Percentiles rank a stretch among this genome's conserved stretches.
phyloP scores from a whole-genome alignment of 2,797 vertebrate species.

The Chelidonichthys spinosus region DNA sequence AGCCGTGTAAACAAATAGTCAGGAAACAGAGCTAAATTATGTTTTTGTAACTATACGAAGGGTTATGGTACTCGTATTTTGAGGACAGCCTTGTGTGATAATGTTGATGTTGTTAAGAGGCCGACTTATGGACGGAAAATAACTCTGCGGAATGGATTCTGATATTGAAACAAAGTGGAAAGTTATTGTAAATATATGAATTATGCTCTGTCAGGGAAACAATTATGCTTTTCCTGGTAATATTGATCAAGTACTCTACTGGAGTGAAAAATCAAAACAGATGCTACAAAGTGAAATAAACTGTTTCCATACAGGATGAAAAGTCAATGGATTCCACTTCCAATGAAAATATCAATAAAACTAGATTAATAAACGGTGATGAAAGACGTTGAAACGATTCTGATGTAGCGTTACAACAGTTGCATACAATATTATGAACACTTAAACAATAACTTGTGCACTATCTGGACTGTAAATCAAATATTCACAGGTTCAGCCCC shows the following conservation, averaged over 20 bases:
- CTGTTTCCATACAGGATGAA: background rate
- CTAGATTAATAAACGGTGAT: background rate
- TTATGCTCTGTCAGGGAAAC: background rate
- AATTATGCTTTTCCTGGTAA: constrained; percentile 7
- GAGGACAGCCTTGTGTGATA: background rate
- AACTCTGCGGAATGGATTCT: constrained; percentile 15
- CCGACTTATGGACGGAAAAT: constrained; percentile 1
- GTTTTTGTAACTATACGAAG: background rate
- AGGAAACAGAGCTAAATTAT: background rate
- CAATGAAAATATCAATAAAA: constrained; percentile 19
- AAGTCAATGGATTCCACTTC: constrained; percentile 13
- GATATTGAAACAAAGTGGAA: background rate
- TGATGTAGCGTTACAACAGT: background rate
- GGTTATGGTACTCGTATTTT: background rate
- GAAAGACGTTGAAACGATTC: background rate
- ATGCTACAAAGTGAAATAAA: constrained; percentile 21
- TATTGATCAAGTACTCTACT: constrained; percentile 3
- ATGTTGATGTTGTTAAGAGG: background rate
- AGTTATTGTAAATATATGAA: background rate
- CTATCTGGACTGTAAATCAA: background rate
- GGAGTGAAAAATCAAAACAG: constrained; percentile 8
- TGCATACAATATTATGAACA: background rate
- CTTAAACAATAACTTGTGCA: background rate
- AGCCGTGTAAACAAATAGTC: background rate
- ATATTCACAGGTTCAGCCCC: background rate